Evolutionary conservation across 1,140 invertebrate species (phyloP), one percentile per base, ranked within the genome.

Genomic region (Battus philenor): DNA sequence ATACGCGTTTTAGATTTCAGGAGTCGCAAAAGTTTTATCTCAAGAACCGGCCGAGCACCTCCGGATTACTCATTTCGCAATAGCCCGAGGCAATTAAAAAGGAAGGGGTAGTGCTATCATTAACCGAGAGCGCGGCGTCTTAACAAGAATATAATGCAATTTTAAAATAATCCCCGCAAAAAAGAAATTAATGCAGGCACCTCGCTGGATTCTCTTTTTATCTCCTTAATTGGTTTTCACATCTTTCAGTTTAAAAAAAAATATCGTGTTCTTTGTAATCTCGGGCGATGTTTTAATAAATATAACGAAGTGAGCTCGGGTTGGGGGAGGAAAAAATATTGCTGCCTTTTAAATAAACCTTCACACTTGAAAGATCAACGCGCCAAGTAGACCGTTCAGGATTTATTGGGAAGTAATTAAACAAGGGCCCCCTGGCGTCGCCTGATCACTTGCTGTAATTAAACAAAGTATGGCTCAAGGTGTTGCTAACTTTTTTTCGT

Each of bases 211-310:
- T 74, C 68, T 63, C 78, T 81, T 85, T 85, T 85, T 85, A 85
- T 85, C 81, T 85, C 69, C 77, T 85, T 85, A 85, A 85, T 85
- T 85, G 81, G 81, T 85, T 85, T 85, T 85, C 81, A 85, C 81
- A 85, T 85, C 81, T 85, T 81, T 66, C 71, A 73, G 78, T 85
- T 78, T 77, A 82, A 85, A 82, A 82, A 85, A 82, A 84, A 85
- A 85, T 85, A 85, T 85, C 81, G 70, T 82, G 76, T 82, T 82
- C 74, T 80, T 79, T 79, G 72, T 82, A 82, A 84, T 84, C 80
- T 82, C 72, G 71, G 75, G 68, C 77, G 78, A 81, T 85, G 77
- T 85, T 85, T 85, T 85, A 85, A 82, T 82, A 85, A 85, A 85
- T 85, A 82, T 85, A 85, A 85, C 81, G 77, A 81, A 82, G 78